Percentiles rank a stretch among this genome's conserved stretches.
phyloP scores from a whole-genome alignment of 1,140 invertebrate species.

The Nixonia krombeini region DNA sequence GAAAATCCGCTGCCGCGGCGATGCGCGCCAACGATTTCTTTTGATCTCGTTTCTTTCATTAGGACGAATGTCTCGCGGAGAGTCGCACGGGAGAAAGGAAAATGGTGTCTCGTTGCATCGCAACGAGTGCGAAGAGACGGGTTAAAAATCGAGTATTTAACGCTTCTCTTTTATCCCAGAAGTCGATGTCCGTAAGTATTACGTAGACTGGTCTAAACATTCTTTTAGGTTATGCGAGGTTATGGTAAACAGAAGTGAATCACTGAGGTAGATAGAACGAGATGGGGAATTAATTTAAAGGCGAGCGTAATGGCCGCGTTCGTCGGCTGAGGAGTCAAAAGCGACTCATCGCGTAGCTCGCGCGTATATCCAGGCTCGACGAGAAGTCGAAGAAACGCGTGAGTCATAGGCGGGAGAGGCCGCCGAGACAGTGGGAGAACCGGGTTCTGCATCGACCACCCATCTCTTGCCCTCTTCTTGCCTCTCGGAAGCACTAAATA shows the following conservation, averaged over 20 bases:
- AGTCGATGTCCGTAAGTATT: no score
- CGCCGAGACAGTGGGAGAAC: constrained; percentile 29
- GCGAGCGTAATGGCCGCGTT: constrained; percentile 33
- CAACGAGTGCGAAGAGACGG: background rate
- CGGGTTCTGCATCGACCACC: constrained; percentile 28
- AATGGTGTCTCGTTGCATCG: background rate
- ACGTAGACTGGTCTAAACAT: no score
- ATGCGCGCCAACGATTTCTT: constrained; percentile 20
- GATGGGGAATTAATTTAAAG: no score
- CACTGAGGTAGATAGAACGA: no score
- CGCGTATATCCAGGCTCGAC: no score
- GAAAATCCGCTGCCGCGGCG: no score
- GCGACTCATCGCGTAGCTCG: no score
- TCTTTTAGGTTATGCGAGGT: no score
- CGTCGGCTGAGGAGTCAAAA: no score
- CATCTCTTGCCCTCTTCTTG: constrained; percentile 4
- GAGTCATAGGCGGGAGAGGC: constrained; percentile 26
- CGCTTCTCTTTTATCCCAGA: background rate
- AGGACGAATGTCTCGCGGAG: constrained; percentile 12
- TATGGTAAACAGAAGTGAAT: no score
- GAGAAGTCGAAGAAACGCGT: constrained; percentile 16
- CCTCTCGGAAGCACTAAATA: background rate
- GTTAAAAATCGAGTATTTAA: background rate
- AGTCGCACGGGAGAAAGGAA: constrained; percentile 15
- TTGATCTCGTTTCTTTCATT: constrained; percentile 32